A percentile compares a stretch with the other conserved stretches of the same genome.
Evolutionary conservation across 2,888 invertebrate genomes (phyloP).

Genomic region (Dynastes grantii): DNA sequence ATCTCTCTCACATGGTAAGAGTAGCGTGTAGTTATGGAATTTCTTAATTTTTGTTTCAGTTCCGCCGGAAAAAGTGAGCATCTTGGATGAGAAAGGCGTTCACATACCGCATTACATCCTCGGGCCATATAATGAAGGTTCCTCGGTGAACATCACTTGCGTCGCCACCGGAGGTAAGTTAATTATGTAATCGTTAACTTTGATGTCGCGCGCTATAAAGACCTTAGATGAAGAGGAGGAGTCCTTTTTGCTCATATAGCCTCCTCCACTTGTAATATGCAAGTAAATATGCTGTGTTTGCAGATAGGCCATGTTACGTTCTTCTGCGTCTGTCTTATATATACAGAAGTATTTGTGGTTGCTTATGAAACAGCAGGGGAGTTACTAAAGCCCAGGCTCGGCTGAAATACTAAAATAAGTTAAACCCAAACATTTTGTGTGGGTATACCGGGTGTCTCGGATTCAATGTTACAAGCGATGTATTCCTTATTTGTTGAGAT

Average conservation of each 20-base stretch:
- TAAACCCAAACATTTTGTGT: too few relatives aligned
- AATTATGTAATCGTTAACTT: slow-evolving; percentile 51
- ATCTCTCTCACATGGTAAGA: background rate
- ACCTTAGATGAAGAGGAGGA: background rate
- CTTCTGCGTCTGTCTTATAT: background rate
- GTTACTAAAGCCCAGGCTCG: too few relatives aligned
- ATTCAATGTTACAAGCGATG: too few relatives aligned
- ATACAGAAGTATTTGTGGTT: background rate
- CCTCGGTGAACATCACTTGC: slow-evolving; percentile 86
- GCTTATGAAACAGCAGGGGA: too few relatives aligned
- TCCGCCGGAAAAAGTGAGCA: slow-evolving; percentile 86
- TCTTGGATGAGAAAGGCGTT: slow-evolving; percentile 84
- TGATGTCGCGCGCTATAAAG: slow-evolving; percentile 35
- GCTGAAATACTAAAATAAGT: too few relatives aligned
- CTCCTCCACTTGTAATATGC: slow-evolving; percentile 6
- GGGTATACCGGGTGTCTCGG: too few relatives aligned
- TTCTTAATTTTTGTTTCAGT: slow-evolving; percentile 73
- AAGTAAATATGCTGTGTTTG: too few relatives aligned
- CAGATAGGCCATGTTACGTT: too few relatives aligned
- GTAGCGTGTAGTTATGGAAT: slow-evolving; percentile 30
- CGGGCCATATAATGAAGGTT: slow-evolving; percentile 90
- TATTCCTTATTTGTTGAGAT: too few relatives aligned
- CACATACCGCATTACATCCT: slow-evolving; percentile 84
- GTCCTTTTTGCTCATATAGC: slow-evolving; percentile 39
- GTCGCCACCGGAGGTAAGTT: slow-evolving; percentile 88